Percentiles rank a stretch among this genome's conserved stretches.
Evolutionary conservation across 2,113 vertebrate genomes (phyloP).

Genomic region (Cochlearius cochlearius): DNA sequence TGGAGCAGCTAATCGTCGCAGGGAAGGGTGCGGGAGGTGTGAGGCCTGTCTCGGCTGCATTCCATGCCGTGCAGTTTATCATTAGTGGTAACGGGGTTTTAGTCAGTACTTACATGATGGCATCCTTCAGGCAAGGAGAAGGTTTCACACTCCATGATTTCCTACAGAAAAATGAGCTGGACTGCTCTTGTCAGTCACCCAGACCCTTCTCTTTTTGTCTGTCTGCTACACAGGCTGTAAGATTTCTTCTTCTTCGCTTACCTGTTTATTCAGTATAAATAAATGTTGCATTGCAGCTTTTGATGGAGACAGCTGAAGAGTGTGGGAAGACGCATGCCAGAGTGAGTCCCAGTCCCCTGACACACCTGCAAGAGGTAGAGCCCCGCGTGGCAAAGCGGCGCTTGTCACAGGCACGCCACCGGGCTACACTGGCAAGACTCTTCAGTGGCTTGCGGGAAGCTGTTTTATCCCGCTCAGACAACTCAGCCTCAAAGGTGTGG

Average conservation of each 20-base stretch:
- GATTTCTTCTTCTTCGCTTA: background rate
- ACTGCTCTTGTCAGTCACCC: background rate
- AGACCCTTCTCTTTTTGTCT: background rate
- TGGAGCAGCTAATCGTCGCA: background rate
- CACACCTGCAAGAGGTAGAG: background rate
- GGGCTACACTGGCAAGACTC: constrained; percentile 64
- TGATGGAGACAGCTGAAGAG: constrained; percentile 57
- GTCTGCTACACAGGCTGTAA: background rate
- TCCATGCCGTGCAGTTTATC: fast-evolving
- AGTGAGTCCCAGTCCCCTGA: background rate
- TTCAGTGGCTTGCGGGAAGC: constrained; percentile 65
- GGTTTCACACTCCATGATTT: background rate
- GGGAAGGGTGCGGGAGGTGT: background rate
- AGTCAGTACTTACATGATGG: background rate
- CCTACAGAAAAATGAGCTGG: background rate
- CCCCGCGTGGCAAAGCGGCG: constrained; percentile 51
- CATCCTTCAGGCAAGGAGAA: background rate
- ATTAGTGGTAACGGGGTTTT: background rate
- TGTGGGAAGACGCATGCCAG: background rate
- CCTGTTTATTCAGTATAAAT: background rate
- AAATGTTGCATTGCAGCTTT: constrained; percentile 45
- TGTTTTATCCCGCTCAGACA: constrained; percentile 65
- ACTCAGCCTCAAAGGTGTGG: constrained; percentile 76
- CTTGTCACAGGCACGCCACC: constrained; percentile 65
- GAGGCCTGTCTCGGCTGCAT: background rate